These are phyloP conservation scores for Amphipoea lucens DNA, from an alignment of 2,888 invertebrate species.

Conservation along the genomic window DNA sequence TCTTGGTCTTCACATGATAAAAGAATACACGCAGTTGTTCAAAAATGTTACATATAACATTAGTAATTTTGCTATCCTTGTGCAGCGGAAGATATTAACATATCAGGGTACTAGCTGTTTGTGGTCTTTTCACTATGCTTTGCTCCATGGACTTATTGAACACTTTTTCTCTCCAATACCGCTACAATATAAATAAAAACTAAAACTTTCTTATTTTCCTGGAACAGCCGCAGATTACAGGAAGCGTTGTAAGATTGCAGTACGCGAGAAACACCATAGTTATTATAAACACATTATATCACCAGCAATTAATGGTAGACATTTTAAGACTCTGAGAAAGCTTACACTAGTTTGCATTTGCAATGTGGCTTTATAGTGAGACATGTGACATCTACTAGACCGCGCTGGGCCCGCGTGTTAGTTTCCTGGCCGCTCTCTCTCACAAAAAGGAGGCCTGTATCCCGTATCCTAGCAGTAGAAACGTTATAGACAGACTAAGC, in stretches of 20 bases:
- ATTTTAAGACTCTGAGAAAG: constrained; percentile 18
- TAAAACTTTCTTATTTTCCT: constrained; percentile 33
- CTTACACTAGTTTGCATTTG: background rate
- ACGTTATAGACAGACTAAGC: too few species aligned
- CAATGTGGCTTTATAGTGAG: background rate
- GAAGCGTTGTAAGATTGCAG: constrained; percentile 21
- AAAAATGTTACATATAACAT: background rate
- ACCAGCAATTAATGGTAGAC: constrained; percentile 10
- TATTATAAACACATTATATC: constrained; percentile 33
- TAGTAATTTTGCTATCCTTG: background rate
- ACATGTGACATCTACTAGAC: background rate
- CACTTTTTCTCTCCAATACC: background rate
- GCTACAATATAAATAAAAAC: background rate
- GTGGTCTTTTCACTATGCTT: background rate
- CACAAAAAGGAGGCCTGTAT: background rate
- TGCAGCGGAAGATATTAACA: background rate
- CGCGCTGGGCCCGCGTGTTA: background rate
- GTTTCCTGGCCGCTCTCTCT: background rate
- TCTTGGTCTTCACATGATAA: background rate
- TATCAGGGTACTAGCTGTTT: too few species aligned
- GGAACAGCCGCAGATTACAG: constrained; percentile 25
- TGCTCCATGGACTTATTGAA: too few species aligned
- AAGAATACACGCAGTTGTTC: constrained; percentile 3
- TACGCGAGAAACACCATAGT: background rate
- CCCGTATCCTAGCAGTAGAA: too few species aligned